Conservation (phyloP, 1,140 invertebrate species). For the Lepidurus couesii region DNA sequence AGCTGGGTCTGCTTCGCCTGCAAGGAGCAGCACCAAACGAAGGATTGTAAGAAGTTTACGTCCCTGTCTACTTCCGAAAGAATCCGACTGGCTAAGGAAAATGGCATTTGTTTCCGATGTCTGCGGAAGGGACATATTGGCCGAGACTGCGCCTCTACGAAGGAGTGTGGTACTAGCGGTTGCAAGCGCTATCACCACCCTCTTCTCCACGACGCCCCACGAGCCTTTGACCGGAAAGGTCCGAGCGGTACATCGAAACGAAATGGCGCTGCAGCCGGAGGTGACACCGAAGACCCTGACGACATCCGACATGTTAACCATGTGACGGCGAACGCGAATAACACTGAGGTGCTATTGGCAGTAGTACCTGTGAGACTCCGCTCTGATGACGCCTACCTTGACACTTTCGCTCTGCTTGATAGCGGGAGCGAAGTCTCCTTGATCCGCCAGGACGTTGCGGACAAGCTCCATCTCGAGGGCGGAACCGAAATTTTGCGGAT, state of each 20-base stretch:
- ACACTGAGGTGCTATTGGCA: background rate
- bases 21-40: background rate
- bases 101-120: background rate
- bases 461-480: background rate
- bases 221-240: background rate
- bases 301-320: background rate
- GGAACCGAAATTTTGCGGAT: background rate
- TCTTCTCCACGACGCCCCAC: background rate
- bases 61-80: background rate
- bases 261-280: background rate
- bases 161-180: background rate
- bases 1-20: background rate
- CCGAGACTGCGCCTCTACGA: background rate
- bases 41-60: background rate
- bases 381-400: background rate
- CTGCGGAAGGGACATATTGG: background rate
- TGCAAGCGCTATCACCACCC: background rate
- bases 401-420: conserved; percentile 24
- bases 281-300: background rate
- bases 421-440: conserved; percentile 23
- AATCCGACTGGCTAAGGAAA: background rate
- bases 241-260: background rate
- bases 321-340: background rate
- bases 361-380: background rate
- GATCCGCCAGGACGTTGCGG: background rate